A percentile compares a stretch with the other conserved stretches of the same genome.
These are phyloP conservation scores for Microctenopoma steveboyesi DNA, from an alignment of 2,797 vertebrate genomes.

Conservation along the genomic window DNA sequence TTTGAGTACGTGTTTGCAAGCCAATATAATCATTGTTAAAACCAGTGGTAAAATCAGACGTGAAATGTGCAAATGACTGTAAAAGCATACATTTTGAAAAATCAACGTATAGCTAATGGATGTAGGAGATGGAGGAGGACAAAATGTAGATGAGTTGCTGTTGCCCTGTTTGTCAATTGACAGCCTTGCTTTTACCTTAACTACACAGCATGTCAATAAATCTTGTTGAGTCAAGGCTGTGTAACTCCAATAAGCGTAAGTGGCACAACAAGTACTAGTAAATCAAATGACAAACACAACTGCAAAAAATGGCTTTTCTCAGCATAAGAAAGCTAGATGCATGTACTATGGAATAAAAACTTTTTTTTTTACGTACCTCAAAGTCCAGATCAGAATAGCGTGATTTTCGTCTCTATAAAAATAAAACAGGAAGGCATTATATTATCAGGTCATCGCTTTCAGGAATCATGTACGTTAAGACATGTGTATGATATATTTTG, in stretches of 20 bases:
- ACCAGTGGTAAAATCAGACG: conserved; percentile 78
- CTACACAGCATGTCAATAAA: conserved; percentile 79
- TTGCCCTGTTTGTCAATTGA: conserved; percentile 84
- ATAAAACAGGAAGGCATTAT: conserved; percentile 34
- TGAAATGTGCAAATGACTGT: conserved; percentile 82
- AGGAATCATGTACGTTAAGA: not conserved
- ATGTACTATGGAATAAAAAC: conserved; percentile 50
- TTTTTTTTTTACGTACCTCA: conserved; percentile 89
- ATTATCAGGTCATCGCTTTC: conserved; percentile 12
- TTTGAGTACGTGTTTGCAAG: conserved; percentile 65
- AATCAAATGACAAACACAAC: conserved; percentile 86
- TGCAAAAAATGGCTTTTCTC: conserved; percentile 73
- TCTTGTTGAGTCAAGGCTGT: conserved; percentile 77
- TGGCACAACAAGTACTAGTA: conserved; percentile 82
- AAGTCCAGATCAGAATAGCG: conserved; percentile 99
- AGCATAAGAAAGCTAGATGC: conserved; percentile 66
- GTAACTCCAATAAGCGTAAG: conserved; percentile 84
- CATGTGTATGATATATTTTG: not conserved
- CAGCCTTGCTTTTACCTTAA: conserved; percentile 83
- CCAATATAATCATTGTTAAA: conserved; percentile 70
- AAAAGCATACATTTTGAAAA: conserved; percentile 78
- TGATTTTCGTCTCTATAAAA: conserved; percentile 97
- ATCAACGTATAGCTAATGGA: conserved; percentile 83
- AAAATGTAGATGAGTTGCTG: conserved; percentile 80
- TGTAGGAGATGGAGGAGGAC: conserved; percentile 80